Evolutionary conservation across 2,113 vertebrate species (phyloP), one percentile per base, ranked within the genome.

Genomic region (Paralichthys olivaceus): DNA sequence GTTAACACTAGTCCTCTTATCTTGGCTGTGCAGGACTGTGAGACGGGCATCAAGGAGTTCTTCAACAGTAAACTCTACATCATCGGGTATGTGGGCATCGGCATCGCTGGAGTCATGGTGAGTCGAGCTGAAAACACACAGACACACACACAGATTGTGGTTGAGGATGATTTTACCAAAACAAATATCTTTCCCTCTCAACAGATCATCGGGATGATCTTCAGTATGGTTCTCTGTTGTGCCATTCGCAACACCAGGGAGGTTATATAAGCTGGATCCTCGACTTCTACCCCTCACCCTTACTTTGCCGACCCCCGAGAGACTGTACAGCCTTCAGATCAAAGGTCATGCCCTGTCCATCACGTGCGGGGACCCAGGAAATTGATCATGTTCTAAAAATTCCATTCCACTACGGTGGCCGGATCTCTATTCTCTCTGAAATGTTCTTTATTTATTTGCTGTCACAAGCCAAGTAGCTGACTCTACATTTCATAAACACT

Each of bases 201-300:
- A 70, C 93, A 99, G 98, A 96, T 98, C 85, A 97, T 98, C 57
- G 98, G 97, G 86, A 99, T 99, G 98, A 95, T 99, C 87, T 98
- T 98, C 94, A 99, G 97, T 84, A 98, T 99, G 97, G 95, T 99
- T 76, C 96, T 99, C 57, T 99, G 98, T 90, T 99, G 98, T 89
- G 97, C 92, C 1, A 97, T 99, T 87, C 96, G 96, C 69, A 98
- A 96, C 93, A 96, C 95, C 65, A 94, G 95, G 85, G 96, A 99
- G 79, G 94, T 97, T 89, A 96, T 98, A 82, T 99, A 94, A 96
- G 89, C 32, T 26, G 13, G 47, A 57, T 47, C 63, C 6, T 23
- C 22, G 53, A 55, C 67, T 23, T 59, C 17, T 17, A 28, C 54
- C 67, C 70, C 23, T 51, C 69, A 40, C 5, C 22, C 5, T 25